A percentile compares a stretch with the other conserved stretches of the same genome.
phyloP scores from a whole-genome alignment of 2,113 vertebrate species.

The Oceanodroma tethys region DNA sequence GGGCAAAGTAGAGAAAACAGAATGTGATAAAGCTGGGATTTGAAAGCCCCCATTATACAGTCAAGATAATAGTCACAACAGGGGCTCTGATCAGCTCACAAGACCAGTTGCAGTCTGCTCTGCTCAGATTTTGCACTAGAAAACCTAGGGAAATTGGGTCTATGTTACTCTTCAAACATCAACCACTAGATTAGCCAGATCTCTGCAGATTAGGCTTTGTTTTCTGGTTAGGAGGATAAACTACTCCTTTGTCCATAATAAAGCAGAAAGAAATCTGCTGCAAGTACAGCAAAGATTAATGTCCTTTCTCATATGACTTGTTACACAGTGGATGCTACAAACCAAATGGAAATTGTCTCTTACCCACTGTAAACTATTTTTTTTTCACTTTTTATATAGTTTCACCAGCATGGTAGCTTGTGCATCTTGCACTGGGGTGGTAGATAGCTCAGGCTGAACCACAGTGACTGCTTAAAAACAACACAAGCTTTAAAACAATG shows the following conservation, averaged over 20 bases:
- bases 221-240: constrained; percentile 13
- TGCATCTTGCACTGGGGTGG: neutral
- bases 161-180: neutral
- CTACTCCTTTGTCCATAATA: neutral
- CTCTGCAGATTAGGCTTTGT: constrained; percentile 43
- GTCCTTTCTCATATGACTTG: neutral
- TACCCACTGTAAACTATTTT: neutral
- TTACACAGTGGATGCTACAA: neutral
- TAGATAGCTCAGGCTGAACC: neutral
- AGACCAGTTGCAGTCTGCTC: neutral
- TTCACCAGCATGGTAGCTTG: neutral
- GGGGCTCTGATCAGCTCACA: constrained; percentile 36
- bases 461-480: neutral
- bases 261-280: neutral
- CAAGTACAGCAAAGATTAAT: neutral
- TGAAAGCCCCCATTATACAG: constrained; percentile 62
- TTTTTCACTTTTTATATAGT: neutral
- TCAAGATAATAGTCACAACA: constrained; percentile 32
- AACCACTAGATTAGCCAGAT: constrained; percentile 23
- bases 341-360: neutral
- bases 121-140: neutral
- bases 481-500: constrained; percentile 20
- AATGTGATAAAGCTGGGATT: constrained; percentile 54
- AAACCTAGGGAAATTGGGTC: neutral
- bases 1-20: constrained; percentile 62